Base-by-base conservation (phyloP, 2,113 vertebrate genomes). In the Bombycilla garrulus region DNA sequence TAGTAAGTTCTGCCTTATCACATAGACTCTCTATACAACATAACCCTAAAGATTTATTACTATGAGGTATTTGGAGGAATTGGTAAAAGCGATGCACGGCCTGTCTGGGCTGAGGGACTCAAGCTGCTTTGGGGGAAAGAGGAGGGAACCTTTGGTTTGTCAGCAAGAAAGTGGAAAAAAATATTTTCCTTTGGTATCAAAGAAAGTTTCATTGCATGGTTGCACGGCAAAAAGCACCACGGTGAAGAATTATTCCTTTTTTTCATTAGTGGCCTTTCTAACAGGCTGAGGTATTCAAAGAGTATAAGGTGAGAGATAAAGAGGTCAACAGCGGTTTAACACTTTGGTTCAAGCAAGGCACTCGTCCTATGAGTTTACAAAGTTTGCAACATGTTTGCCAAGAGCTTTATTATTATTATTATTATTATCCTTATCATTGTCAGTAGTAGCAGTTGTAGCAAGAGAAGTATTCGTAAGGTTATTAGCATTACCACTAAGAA, bases 271-370 rank as follows among this genome's bases (percentile, higher is more conserved):
- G 99, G 99, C 99, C 99, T 98, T 99, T 99, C 98, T 98, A 99
- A 98, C 98, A 99, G 99, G 99, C 99, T 99, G 99, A 99, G 99
- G 99, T 99, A 99, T 99, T 99, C 99, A 98, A 98, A 99, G 98
- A 99, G 98, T 98, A 99, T 98, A 99, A 98, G 98, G 98, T 99
- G 98, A 99, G 97, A 98, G 96, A 97, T 96, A 96, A 96, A 98
- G 99, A 99, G 99, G 99, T 99, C 98, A 99, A 99, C 98, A 98
- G 99, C 98, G 99, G 99, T 99, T 99, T 99, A 99, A 99, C 99
- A 99, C 99, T 99, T 99, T 99, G 99, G 99, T 99, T 99, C 98
- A 99, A 99, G 99, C 99, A 99, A 99, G 99, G 99, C 99, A 99
- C 99, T 99, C 99, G 94, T 99, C 99, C 99, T 99, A 98, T 98